Evolutionary conservation across 1,140 invertebrate species (phyloP).

Genomic region (Adoxophyes honmai): DNA sequence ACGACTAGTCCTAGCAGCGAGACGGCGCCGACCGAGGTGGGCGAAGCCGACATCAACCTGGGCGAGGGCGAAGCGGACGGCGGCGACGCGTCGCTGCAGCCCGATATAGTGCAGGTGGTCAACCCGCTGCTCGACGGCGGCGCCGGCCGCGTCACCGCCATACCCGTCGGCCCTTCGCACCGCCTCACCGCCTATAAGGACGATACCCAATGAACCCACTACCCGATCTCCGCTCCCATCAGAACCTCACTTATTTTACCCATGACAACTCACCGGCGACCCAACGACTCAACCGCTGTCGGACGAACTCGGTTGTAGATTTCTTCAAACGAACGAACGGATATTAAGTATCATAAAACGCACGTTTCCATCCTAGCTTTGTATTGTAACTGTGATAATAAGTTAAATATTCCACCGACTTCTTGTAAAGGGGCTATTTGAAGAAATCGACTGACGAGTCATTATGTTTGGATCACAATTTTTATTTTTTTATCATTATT

Average conservation of each 20-base stretch:
- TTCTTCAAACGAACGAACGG: slow-evolving; percentile 64
- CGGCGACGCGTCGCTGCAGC: slow-evolving; percentile 69
- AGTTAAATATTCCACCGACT: slow-evolving; percentile 74
- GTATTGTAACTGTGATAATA: slow-evolving; percentile 75
- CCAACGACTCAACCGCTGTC: slow-evolving; percentile 25
- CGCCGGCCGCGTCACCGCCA: slow-evolving; percentile 67
- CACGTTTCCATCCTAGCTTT: slow-evolving; percentile 58
- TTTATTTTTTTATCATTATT: slow-evolving; percentile 66
- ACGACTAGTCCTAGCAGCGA: slow-evolving; percentile 80
- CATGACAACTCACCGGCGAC: slow-evolving; percentile 32
- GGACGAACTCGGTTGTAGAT: slow-evolving; percentile 59
- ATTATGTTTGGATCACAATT: slow-evolving; percentile 66
- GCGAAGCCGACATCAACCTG: slow-evolving; percentile 64
- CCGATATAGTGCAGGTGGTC: slow-evolving; percentile 73
- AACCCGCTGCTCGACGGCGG: slow-evolving; percentile 70
- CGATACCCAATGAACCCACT: slow-evolving; percentile 27
- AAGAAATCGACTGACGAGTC: slow-evolving; percentile 68
- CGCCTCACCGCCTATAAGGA: slow-evolving; percentile 51
- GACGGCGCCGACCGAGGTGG: slow-evolving; percentile 75
- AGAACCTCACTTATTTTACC: slow-evolving; percentile 17
- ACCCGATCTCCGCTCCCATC: slow-evolving; percentile 11
- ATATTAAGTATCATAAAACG: slow-evolving; percentile 22
- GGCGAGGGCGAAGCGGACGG: slow-evolving; percentile 67
- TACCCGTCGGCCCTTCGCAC: slow-evolving; percentile 63
- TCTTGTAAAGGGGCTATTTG: slow-evolving; percentile 48